Percentiles rank a stretch among this genome's conserved stretches.
These are phyloP conservation scores for Coendou prehensilis DNA, from an alignment of 2,797 vertebrate genomes.

Conservation along the genomic window DNA sequence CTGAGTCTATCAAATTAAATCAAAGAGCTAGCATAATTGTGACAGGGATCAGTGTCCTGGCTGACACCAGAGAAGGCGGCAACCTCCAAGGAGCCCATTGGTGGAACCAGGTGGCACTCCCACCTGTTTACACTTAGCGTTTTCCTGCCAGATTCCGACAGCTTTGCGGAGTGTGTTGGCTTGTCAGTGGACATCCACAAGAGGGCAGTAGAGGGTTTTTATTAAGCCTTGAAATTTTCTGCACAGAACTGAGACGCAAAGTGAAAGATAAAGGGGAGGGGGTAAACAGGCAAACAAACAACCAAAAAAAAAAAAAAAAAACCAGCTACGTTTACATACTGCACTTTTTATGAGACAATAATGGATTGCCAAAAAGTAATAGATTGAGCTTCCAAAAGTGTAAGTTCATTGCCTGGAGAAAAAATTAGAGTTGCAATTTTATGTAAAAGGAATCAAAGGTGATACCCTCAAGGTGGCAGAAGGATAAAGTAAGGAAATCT, in stretches of 20 bases:
- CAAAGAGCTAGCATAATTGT: not conserved
- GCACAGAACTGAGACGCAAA: not conserved
- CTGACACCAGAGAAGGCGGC: not conserved
- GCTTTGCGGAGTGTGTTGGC: not conserved
- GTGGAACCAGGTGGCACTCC: not conserved
- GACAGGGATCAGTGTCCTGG: not conserved
- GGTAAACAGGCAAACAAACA: not conserved
- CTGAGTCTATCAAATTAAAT: not conserved
- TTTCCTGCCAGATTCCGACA: not conserved
- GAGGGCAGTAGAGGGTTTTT: slow-evolving; percentile 36
- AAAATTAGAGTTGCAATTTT: not conserved
- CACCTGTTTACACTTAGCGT: not conserved
- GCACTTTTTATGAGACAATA: not conserved
- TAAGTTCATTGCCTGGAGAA: not conserved
- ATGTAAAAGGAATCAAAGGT: not conserved
- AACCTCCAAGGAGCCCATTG: not conserved
- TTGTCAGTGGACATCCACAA: not conserved
- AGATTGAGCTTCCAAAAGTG: not conserved
- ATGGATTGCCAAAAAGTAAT: not conserved
- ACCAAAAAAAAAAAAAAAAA: not conserved
- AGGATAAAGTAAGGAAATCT: not conserved
- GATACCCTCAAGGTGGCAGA: not conserved
- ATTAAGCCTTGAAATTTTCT: not conserved
- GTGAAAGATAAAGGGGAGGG: not conserved
- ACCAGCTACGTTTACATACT: not conserved